Evolutionary conservation across 2,888 invertebrate species (phyloP).

Genomic region (Conchocele bisecta): DNA sequence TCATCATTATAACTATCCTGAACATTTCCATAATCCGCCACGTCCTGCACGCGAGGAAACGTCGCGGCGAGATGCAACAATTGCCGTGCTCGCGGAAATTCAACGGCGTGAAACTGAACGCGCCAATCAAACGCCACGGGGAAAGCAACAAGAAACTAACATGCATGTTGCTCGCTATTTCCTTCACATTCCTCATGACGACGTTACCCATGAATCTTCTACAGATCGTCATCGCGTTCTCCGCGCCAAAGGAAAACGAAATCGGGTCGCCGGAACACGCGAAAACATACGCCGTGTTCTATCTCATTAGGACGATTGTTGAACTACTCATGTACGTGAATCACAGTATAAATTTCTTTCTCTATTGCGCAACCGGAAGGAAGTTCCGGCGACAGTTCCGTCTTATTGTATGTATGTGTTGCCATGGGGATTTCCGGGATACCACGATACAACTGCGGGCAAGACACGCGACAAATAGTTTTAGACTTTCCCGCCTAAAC

Average conservation of each 20-base stretch:
- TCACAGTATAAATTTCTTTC: conserved; percentile 78
- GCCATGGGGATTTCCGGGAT: conserved; percentile 15
- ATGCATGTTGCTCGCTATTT: conserved; percentile 79
- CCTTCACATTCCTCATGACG: conserved; percentile 79
- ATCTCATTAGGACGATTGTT: conserved; percentile 71
- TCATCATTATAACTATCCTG: conserved; percentile 74
- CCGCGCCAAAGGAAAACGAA: conserved; percentile 41
- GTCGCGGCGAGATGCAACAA: conserved; percentile 53
- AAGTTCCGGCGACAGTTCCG: conserved; percentile 68
- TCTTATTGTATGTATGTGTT: conserved; percentile 54
- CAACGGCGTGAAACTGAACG: conserved; percentile 12
- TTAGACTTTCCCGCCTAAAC: conserved; percentile 32
- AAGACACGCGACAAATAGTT: conserved; percentile 18
- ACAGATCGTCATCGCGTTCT: conserved; percentile 65
- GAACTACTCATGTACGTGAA: conserved; percentile 80
- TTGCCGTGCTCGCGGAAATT: conserved; percentile 21
- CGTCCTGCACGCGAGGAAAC: conserved; percentile 68
- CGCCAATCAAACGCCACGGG: conserved; percentile 42
- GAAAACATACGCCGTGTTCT: conserved; percentile 56
- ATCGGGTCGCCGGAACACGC: conserved; percentile 41
- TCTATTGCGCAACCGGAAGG: conserved; percentile 74
- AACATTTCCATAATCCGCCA: conserved; percentile 79
- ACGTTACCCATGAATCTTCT: conserved; percentile 78
- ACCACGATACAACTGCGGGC: conserved; percentile 12
- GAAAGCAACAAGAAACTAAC: conserved; percentile 74